phyloP scores from a whole-genome alignment of 2,888 invertebrate species.

The Scaptomyza cyrtandrae region DNA sequence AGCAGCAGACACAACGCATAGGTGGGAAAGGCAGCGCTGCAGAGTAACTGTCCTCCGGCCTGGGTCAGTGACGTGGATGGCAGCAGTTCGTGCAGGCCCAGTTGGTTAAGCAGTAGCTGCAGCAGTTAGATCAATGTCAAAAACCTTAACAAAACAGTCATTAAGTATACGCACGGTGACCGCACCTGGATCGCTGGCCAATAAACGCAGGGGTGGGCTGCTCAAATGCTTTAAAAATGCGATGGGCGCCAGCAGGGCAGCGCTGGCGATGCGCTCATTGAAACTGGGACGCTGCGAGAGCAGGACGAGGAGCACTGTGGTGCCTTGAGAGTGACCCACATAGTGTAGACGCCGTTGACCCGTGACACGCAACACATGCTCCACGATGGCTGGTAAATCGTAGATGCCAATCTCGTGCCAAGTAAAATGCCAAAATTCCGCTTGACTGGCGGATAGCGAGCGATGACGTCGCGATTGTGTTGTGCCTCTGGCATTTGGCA shows the following conservation, averaged over 20 bases:
- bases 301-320: conserved; percentile 79
- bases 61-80: conserved; percentile 81
- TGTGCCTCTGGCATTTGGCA: conserved; percentile 81
- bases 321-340: conserved; percentile 82
- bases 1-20: conserved; percentile 79
- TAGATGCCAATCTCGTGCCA: conserved; percentile 83
- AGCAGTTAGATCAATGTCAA: conserved; percentile 2
- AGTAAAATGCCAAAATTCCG: conserved; percentile 81
- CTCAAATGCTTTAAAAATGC: conserved; percentile 74
- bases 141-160: neutral
- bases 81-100: conserved; percentile 81
- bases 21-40: conserved; percentile 77
- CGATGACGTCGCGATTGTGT: conserved; percentile 79
- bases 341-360: conserved; percentile 76
- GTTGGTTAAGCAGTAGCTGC: conserved; percentile 81
- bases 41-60: conserved; percentile 81
- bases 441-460: conserved; percentile 59
- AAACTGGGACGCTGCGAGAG: conserved; percentile 79
- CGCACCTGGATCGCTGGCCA: conserved; percentile 65
- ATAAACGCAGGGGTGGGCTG: conserved; percentile 75
- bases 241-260: conserved; percentile 77
- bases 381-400: conserved; percentile 79
- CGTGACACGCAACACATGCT: conserved; percentile 75
- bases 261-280: conserved; percentile 74
- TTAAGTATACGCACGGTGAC: conserved; percentile 71